Base-by-base conservation (phyloP, 1,140 invertebrate genomes). In the Apis cerana region DNA sequence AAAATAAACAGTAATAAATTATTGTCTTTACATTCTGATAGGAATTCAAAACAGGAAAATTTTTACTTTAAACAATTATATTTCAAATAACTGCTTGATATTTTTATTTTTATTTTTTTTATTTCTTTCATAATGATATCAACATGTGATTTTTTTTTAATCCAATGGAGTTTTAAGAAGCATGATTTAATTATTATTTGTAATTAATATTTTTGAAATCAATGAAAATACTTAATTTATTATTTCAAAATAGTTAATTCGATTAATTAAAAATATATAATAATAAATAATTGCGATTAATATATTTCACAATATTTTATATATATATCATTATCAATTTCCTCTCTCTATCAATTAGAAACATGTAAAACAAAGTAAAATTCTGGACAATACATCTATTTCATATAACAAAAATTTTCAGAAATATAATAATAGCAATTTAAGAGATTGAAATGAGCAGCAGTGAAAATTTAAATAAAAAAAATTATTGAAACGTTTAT, bases 161-260 rank as follows among this genome's bases (percentile, higher is more conserved):
- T 43, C 33, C 33, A 43, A 43, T 43, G 4, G 33, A 43, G 33
- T 54, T 54, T 23, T 70, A 52, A 27, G 4, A 50, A 69, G 52
- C 13, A 23, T 69, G 10, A 11, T 23, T n/a, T 19, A 52, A 43
- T 43, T 43, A 1, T 19, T 5, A 52, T 8, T 27, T 23, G 12
- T 23, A 54, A 33, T 75, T 67, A 74, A 12, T 33, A 67, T 75
- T 82, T 79, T 79, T 15, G 50, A 56, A 67, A 59, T 17, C 11
- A 21, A 23, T 5, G 11, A 33, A n/a, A 21, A 2, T n/a, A 33
- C 8, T 19, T 4, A 0, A 4, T 43, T 77, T 33, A 50, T 27
- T 48, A n/a, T 64, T 64, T 10, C 54, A 5, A 33, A 3, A 21
- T 59, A 69, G 5, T 59, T 50, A 17, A 69, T 19, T 75, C n/a